Base-by-base conservation (phyloP, 2,797 vertebrate genomes). In the Mus caroli region DNA sequence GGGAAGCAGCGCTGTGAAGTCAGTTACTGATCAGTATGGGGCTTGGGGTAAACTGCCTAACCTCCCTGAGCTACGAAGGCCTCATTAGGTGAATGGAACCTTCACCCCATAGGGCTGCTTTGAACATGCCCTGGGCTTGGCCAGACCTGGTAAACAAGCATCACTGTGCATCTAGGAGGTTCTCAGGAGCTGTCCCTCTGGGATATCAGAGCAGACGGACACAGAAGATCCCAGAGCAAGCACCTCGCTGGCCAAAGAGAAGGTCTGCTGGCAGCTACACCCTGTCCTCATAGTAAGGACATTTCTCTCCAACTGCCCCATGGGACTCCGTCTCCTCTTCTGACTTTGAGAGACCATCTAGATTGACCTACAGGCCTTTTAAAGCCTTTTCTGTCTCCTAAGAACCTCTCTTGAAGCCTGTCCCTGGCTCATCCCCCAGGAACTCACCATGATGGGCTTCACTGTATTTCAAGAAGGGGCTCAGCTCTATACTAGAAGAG, bases 391-490 rank as follows among this genome's bases (percentile, higher is more conserved):
- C 62, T 71, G 50, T 26, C 78, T 71, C 28, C 64, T 40, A 31
- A 19, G n/a, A 28, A n/a, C 26, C 62, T 71, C 15, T 28, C 34
- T 69, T 40, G 34, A 79, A 62, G 34, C 34, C 34, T 37, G 14
- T 46, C 43, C 54, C 62, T 31, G 5, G 31, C 75, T 50, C 26
- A 15, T 34, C 28, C 58, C 7, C 3, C 8, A 4, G 76, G 26
- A 14, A 19, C 31, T 14, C 11, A 37, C 37, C 24, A 50, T 6
- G n/a, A 37, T 0, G 10, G 19, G 14, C 19, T 46, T 19, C 20
- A 10, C 15, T 15, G 0, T 56, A 19, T 17, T 56, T 67, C 86
- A n/a, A 46, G 73, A 73, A 46, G 46, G 58, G 40, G 11, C 50
- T 37, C 69, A 54, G 56, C 37, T 80, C 67, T 76, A 24, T 77